A percentile compares a stretch with the other conserved stretches of the same genome.
Evolutionary conservation across 1,140 invertebrate species (phyloP).

Genomic region (Pinna nobilis): DNA sequence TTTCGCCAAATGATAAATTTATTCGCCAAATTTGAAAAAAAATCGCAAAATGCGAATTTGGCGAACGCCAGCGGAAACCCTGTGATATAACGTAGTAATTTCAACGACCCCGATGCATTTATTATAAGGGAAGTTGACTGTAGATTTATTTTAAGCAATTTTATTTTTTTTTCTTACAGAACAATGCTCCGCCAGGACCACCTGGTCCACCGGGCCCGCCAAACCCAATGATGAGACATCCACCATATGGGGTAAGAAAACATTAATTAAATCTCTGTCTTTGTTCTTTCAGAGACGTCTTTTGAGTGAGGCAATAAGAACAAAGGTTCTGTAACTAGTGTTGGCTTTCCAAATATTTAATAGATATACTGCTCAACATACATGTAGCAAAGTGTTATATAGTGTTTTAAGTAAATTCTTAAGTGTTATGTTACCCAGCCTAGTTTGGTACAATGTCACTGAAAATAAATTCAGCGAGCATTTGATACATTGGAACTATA

Average conservation of each 20-base stretch:
- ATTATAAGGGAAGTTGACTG: not conserved
- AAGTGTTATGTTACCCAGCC: too few species aligned
- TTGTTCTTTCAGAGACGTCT: not conserved
- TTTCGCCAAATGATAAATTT: too few species aligned
- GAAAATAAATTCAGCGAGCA: too few species aligned
- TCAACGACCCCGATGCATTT: not conserved
- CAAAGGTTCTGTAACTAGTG: not conserved
- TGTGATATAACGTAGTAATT: not conserved
- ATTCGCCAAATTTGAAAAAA: too few species aligned
- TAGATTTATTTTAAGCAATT: not conserved
- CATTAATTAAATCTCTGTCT: not conserved
- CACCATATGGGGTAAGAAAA: constrained; percentile 50
- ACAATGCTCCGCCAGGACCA: not conserved
- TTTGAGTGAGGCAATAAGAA: not conserved
- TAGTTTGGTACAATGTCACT: too few species aligned
- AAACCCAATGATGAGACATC: constrained; percentile 54
- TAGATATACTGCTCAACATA: not conserved
- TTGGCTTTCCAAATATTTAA: not conserved
- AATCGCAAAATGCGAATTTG: too few species aligned
- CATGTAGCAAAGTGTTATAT: not conserved
- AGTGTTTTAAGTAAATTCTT: not conserved
- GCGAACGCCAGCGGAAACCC: too few species aligned
- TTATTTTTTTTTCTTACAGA: constrained; percentile 6
- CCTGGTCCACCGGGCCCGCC: constrained; percentile 38
- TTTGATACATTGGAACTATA: too few species aligned